Evolutionary conservation across 2,797 vertebrate genomes (phyloP).

Genomic region (Sandelia bainsii): DNA sequence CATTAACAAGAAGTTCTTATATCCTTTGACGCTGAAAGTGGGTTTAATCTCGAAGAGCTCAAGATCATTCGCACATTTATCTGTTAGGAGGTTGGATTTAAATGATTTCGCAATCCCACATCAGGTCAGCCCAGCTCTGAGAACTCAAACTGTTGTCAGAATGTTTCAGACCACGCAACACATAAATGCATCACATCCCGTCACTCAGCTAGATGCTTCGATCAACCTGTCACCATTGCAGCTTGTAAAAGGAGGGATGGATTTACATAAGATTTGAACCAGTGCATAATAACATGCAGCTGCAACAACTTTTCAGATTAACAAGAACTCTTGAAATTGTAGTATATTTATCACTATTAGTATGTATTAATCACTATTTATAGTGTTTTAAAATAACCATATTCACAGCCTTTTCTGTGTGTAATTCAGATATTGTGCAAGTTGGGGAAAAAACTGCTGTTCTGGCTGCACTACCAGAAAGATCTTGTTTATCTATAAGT

Average conservation of each 20-base stretch:
- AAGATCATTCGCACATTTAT: not conserved
- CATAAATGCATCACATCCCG: slow-evolving; percentile 49
- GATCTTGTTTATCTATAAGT: too few species aligned
- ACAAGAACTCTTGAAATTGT: not conserved
- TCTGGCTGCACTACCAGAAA: too few species aligned
- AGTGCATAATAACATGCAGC: not conserved
- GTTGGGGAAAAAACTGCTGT: too few species aligned
- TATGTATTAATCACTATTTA: too few species aligned
- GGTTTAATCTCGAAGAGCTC: not conserved
- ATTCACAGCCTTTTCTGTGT: too few species aligned
- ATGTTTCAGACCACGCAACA: slow-evolving; percentile 6
- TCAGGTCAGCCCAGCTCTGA: slow-evolving; percentile 13
- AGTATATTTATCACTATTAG: not conserved
- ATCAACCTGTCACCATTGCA: not conserved
- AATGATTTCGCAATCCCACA: slow-evolving; percentile 18
- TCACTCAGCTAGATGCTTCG: slow-evolving; percentile 16
- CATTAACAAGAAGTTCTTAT: slow-evolving; percentile 22
- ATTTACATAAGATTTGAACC: not conserved
- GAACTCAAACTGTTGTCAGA: slow-evolving; percentile 24
- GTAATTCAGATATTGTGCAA: too few species aligned
- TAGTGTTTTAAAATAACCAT: too few species aligned
- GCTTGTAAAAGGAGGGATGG: not conserved
- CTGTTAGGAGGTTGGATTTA: not conserved
- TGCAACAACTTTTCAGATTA: not conserved
- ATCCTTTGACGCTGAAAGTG: not conserved